Evolutionary conservation across 2,113 vertebrate species (phyloP).

Genomic region (Orycteropus afer): DNA sequence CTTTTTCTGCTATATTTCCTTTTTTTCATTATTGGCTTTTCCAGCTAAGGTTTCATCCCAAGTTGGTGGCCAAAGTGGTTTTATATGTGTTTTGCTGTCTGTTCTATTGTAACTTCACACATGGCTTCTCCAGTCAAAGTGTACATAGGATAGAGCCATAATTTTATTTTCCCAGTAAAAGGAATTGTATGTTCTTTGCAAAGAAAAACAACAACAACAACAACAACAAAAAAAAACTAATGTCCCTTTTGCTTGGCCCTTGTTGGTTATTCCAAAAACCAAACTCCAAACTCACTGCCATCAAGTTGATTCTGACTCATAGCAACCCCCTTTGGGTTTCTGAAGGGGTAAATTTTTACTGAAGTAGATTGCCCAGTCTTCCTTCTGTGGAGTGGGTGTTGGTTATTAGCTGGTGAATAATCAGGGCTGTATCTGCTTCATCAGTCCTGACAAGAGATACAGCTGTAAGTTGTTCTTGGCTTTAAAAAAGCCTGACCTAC

Average conservation of each 20-base stretch:
- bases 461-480: neutral
- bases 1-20: neutral
- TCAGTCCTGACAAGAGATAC: neutral
- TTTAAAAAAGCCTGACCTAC: neutral
- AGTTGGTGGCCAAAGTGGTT: neutral
- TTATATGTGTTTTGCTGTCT: neutral
- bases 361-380: too few species aligned
- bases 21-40: neutral
- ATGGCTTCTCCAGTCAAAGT: neutral
- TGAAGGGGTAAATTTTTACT: too few species aligned
- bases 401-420: neutral
- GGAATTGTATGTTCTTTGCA: neutral
- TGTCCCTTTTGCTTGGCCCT: neutral
- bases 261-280: neutral
- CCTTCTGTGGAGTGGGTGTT: too few species aligned
- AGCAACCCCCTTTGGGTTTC: too few species aligned
- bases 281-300: too few species aligned
- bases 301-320: too few species aligned
- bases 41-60: neutral
- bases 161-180: neutral
- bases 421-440: accelerated
- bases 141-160: neutral
- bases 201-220: too few species aligned
- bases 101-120: neutral
- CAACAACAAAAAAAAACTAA: too few species aligned